A percentile compares a stretch with the other conserved stretches of the same genome.
Evolutionary conservation across 1,140 invertebrate species (phyloP).

Genomic region (Odontomachus brunneus): DNA sequence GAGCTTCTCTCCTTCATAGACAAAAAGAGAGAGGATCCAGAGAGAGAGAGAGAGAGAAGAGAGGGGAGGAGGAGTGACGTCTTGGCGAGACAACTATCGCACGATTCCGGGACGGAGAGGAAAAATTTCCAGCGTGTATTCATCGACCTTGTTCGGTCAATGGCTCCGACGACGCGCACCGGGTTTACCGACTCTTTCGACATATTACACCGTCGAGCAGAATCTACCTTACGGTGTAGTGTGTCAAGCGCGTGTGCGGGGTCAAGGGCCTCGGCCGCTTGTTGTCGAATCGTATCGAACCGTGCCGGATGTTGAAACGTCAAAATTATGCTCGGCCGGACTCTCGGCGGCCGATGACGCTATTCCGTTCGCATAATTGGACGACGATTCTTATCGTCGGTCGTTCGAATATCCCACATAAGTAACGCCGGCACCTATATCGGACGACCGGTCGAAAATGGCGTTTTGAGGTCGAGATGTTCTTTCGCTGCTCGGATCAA

Average conservation of each 20-base stretch:
- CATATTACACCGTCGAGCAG: slow-evolving; percentile 33
- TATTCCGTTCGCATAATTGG: slow-evolving; percentile 22
- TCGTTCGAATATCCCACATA: neutral
- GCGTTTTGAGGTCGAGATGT: neutral
- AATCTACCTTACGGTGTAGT: slow-evolving; percentile 42
- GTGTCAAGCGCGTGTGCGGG: slow-evolving; percentile 17
- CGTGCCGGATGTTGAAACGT: slow-evolving; percentile 36
- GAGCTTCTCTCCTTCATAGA: no score
- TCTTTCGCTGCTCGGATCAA: neutral
- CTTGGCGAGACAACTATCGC: slow-evolving; percentile 20
- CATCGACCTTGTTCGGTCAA: slow-evolving; percentile 52
- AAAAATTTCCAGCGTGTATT: slow-evolving; percentile 15
- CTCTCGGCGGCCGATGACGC: neutral
- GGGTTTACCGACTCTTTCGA: slow-evolving; percentile 38
- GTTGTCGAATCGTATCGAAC: slow-evolving; percentile 34
- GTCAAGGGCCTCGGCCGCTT: slow-evolving; percentile 32
- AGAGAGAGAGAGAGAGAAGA: neutral
- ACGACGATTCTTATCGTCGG: slow-evolving; percentile 5
- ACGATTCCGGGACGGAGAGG: neutral
- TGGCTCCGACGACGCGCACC: slow-evolving; percentile 4
- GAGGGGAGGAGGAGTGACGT: neutral
- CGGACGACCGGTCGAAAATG: slow-evolving; percentile 1
- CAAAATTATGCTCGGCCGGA: slow-evolving; percentile 6
- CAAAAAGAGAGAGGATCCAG: no score
- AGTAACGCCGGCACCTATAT: neutral